Evolutionary conservation across 1,140 invertebrate genomes (phyloP), one percentile per base, ranked within the genome.

Genomic region (Druon quercuslanigerum): DNA sequence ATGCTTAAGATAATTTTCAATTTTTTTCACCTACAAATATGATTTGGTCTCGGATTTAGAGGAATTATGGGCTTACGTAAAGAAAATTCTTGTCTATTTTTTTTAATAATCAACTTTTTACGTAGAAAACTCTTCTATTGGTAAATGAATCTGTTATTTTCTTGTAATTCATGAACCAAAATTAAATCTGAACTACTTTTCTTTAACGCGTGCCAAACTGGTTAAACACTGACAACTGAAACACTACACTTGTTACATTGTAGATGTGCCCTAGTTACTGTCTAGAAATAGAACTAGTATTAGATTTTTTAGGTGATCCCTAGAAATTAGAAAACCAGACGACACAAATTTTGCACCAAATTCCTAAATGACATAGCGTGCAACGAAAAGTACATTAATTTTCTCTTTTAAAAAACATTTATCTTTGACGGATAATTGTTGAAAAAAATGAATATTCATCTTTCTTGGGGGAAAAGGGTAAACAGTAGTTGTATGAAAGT

Each of bases 231-330:
- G n/a, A 66, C 60, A 66, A 46, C 40, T 66, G 33, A 33, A 40
- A 66, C 20, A 66, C 60, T 33, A 66, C 60, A 66, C 60, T 60
- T 33, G 57, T 14, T 33, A 25, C 60, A 46, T 16, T 60, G 33
- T 66, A 66, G 60, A 66, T 66, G 60, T 66, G 20, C 60, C 25
- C 25, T 40, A 40, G 60, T 66, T 40, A 66, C 25, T 66, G 60
- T 40, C 60, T 40, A 66, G 60, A 66, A 6, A 14, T 66, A 66
- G 60, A 40, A 6, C 33, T 66, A 66, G 60, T 40, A 57, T 66
- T 66, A 66, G 60, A 66, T 33, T 66, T 40, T 46, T 66, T 40
- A 66, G 25, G 60, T 13, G 20, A 66, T 9, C 60, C 60, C 25
- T 66, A 66, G 60, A 66, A 66, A 66, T 25, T 66, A 66, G 60